Evolutionary conservation across 2,113 vertebrate genomes (phyloP), one percentile per base, ranked within the genome.

Genomic region (Eulacestoma nigropectus): DNA sequence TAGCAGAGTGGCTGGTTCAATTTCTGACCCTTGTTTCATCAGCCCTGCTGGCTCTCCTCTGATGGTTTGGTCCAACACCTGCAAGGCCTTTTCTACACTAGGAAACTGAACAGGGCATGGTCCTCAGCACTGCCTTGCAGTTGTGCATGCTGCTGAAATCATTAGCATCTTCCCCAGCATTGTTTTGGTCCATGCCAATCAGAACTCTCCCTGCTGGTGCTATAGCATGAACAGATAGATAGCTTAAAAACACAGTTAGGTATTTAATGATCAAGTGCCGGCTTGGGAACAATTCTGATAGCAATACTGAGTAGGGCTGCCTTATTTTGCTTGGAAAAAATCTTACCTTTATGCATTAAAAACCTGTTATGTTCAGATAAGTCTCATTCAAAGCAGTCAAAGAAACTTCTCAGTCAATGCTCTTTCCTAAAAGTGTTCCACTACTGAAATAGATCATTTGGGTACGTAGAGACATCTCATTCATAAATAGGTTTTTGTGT

Each of bases 61-160:
- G 16, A 41, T 13, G 25, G 13, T 53, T 82, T 75, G 60, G 11
- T 32, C 27, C 41, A 65, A 30, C 17, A 52, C 8, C 7, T 82
- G 55, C 35, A 60, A 56, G 10, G 7, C 6, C 5, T 76, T 73
- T 72, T 47, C 42, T 29, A 1, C 6, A 6, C 29, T 11, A 30
- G 50, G 42, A 79, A 70, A 53, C n/a, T 12, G 52, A 44, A 13
- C 32, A 44, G 5, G 6, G 8, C 30, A 39, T 9, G 16, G 35
- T 11, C 16, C 23, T 72, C 46, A 75, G 52, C 42, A 19, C 47
- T 46, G n/a, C 18, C 27, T 37, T 72, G n/a, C 50, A 74, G 37
- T 18, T 0, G 0, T 26, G 19, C 7, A 6, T n/a, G 42, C 9
- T 67, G 15, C 44, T 57, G 47, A 35, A 62, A 7, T 47, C 20